A percentile compares a stretch with the other conserved stretches of the same genome.
These are phyloP conservation scores for Nesogale talazaci DNA, from an alignment of 2,113 vertebrate genomes.

Conservation along the genomic window DNA sequence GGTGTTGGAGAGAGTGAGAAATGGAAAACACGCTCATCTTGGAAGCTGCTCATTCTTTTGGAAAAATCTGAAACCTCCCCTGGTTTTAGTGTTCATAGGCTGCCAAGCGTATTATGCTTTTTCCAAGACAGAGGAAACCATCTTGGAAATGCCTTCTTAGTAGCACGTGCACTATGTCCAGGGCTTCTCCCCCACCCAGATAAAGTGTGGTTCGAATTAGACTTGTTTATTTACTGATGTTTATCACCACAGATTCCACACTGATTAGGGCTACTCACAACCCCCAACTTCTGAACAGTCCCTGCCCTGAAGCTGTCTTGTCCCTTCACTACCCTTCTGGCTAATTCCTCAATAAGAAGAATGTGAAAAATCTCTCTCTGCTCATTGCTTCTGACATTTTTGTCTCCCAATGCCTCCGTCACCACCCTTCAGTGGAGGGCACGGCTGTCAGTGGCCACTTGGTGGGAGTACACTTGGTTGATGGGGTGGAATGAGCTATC, in stretches of 20 bases:
- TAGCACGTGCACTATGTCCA: constrained; percentile 39
- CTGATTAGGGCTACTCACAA: too few species aligned
- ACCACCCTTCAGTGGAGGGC: background rate
- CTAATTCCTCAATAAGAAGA: background rate
- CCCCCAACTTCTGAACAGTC: constrained; percentile 32
- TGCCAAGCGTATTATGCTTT: constrained; percentile 66
- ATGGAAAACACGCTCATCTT: constrained; percentile 75
- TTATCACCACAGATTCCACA: background rate
- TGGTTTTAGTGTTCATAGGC: constrained; percentile 43
- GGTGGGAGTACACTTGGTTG: background rate
- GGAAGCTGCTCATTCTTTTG: constrained; percentile 73
- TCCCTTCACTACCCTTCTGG: background rate
- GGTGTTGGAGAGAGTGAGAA: constrained; percentile 65
- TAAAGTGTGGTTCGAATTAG: background rate
- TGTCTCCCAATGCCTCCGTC: background rate
- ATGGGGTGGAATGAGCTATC: background rate
- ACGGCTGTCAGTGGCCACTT: background rate
- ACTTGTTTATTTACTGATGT: background rate
- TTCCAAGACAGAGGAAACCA: constrained; percentile 41
- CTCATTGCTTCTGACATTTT: background rate
- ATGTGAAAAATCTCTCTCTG: background rate
- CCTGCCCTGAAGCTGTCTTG: background rate
- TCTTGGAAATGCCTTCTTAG: constrained; percentile 63
- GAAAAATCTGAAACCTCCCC: constrained; percentile 69
- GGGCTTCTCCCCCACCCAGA: background rate